A percentile compares a stretch with the other conserved stretches of the same genome.
Evolutionary conservation across 2,797 vertebrate species (phyloP).

Genomic region (Vespertilio murinus): DNA sequence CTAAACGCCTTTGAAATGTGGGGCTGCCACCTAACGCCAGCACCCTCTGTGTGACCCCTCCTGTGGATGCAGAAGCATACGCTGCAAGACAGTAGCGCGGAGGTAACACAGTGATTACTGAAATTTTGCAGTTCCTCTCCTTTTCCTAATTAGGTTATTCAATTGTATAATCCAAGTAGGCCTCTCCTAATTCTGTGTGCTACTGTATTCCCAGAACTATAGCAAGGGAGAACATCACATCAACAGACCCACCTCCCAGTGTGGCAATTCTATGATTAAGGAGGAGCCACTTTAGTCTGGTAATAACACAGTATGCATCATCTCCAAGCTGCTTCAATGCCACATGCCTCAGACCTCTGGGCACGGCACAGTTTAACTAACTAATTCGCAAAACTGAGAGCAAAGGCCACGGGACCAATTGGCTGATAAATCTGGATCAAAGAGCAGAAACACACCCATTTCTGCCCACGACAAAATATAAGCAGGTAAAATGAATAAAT

Average conservation of each 20-base stretch:
- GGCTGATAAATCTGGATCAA: rapidly evolving
- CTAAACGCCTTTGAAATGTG: background rate
- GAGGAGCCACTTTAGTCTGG: slow-evolving; percentile 29
- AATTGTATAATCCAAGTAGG: slow-evolving; percentile 22
- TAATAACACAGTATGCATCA: background rate
- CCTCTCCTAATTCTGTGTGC: slow-evolving; percentile 51
- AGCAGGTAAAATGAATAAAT: background rate
- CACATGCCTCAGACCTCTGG: background rate
- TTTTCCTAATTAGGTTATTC: slow-evolving; percentile 51
- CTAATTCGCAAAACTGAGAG: slow-evolving; percentile 41
- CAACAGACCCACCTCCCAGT: background rate
- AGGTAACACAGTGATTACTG: background rate
- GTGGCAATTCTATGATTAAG: background rate
- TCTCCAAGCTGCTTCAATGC: slow-evolving; percentile 23
- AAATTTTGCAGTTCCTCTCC: slow-evolving; percentile 38
- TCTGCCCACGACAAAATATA: background rate
- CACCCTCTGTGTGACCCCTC: background rate
- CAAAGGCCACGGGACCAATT: background rate
- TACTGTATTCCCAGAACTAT: background rate
- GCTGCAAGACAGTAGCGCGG: background rate
- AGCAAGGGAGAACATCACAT: background rate
- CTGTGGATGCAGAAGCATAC: background rate
- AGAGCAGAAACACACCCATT: background rate
- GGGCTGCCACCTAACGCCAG: background rate
- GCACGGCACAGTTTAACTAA: background rate